These are phyloP conservation scores for Liparis tanakae DNA, from an alignment of 2,797 vertebrate species.

Conservation along the genomic window DNA sequence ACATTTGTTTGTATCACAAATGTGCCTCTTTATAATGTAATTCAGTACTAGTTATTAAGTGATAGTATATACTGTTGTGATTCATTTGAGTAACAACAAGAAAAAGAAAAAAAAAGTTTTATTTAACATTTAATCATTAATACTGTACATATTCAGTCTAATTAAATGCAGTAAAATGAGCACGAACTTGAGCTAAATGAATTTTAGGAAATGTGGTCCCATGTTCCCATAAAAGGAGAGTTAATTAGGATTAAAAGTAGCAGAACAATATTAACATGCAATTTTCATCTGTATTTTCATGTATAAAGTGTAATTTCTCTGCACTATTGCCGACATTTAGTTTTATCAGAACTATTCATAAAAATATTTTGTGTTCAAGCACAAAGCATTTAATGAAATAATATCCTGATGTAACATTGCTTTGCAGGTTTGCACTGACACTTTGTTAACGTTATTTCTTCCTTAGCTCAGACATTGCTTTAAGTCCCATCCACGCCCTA, in stretches of 20 bases:
- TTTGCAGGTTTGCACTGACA: not conserved
- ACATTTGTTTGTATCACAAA: not conserved
- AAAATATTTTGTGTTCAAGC: not conserved
- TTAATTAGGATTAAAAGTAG: not conserved
- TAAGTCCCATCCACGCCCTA: conserved; percentile 18
- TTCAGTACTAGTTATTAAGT: not conserved
- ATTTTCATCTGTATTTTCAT: not conserved
- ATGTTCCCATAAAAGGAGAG: not conserved
- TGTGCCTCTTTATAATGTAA: not conserved
- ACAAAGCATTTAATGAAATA: not conserved
- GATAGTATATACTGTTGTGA: not conserved
- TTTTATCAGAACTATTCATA: not conserved
- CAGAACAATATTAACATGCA: not conserved
- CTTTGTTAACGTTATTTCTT: conserved; percentile 6
- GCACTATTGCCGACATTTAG: not conserved
- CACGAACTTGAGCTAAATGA: not conserved
- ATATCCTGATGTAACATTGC: too few relatives aligned
- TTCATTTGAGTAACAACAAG: not conserved
- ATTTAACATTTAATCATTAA: not conserved
- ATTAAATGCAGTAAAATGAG: not conserved
- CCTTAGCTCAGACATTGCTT: conserved; percentile 7
- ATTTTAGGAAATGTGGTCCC: not conserved
- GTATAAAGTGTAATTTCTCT: not conserved
- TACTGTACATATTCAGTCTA: not conserved
- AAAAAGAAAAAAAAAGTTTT: not conserved